A percentile compares a stretch with the other conserved stretches of the same genome.
phyloP scores from a whole-genome alignment of 2,797 vertebrate genomes.

The Schizopygopsis malacanthus region DNA sequence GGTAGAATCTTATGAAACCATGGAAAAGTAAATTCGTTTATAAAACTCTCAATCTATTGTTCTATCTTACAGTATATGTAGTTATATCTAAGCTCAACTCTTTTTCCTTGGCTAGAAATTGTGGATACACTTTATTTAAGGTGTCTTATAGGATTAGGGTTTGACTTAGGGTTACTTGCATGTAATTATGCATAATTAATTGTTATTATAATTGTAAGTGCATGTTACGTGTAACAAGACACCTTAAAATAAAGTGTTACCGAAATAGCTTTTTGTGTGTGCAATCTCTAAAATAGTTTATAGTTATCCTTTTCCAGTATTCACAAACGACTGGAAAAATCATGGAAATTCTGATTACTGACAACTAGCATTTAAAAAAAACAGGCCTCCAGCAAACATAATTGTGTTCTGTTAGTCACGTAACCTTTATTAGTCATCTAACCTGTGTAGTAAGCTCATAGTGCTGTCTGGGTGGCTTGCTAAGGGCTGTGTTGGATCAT shows the following conservation, averaged over 20 bases:
- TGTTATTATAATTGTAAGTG: neutral
- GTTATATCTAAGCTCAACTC: neutral
- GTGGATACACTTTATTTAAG: neutral
- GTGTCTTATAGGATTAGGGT: neutral
- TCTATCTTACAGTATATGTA: neutral
- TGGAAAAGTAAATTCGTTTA: neutral
- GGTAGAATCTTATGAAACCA: neutral
- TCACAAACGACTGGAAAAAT: neutral
- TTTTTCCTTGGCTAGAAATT: neutral
- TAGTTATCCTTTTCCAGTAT: neutral
- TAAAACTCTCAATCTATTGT: neutral
- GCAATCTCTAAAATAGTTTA: neutral
- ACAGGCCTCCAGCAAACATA: neutral
- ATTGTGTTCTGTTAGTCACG: conserved; percentile 5
- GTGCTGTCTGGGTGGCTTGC: conserved; percentile 14
- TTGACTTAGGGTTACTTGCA: neutral
- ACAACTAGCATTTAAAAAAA: neutral
- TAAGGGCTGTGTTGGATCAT: conserved; percentile 58
- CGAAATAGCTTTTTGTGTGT: neutral
- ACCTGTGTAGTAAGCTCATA: conserved; percentile 7
- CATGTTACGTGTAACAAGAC: neutral
- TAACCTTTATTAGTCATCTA: conserved; percentile 10
- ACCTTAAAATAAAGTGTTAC: neutral
- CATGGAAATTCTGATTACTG: neutral
- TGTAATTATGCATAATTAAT: neutral